Evolutionary conservation across 2,113 vertebrate species (phyloP).

Genomic region (Channa maculata): DNA sequence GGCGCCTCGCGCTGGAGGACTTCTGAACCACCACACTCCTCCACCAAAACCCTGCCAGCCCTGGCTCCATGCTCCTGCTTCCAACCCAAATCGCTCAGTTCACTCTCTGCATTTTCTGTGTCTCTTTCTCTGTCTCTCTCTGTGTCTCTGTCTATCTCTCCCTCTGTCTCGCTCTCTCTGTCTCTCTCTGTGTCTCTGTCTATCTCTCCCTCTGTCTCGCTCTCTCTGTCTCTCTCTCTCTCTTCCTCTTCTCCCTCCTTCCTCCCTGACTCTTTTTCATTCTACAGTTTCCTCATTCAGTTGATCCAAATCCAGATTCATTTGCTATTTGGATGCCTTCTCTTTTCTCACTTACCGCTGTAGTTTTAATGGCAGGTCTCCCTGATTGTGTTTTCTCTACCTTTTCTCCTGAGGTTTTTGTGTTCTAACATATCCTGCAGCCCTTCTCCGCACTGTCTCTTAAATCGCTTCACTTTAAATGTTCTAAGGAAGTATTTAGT

Average conservation of each 20-base stretch:
- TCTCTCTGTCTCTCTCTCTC: slow-evolving; percentile 6
- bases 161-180: slow-evolving; percentile 27
- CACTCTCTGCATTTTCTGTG: slow-evolving; percentile 66
- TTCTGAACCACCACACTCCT: slow-evolving; percentile 92
- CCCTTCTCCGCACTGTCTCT: slow-evolving; percentile 42
- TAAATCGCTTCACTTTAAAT: slow-evolving; percentile 77
- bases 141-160: slow-evolving; percentile 24
- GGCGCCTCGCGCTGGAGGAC: slow-evolving; percentile 91
- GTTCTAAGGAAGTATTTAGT: slow-evolving; percentile 82
- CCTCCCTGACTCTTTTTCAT: slow-evolving; percentile 48
- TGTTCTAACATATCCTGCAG: slow-evolving; percentile 46
- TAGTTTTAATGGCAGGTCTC: slow-evolving; percentile 46
- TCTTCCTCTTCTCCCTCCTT: slow-evolving; percentile 41
- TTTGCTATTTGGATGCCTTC: slow-evolving; percentile 57
- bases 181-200: slow-evolving; percentile 65
- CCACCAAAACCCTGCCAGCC: slow-evolving; percentile 85
- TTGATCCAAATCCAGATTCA: slow-evolving; percentile 63
- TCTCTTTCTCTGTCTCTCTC: slow-evolving; percentile 38
- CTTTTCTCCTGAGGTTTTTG: slow-evolving; percentile 45
- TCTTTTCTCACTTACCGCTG: slow-evolving; percentile 39
- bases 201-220: slow-evolving; percentile 37
- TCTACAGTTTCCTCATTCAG: slow-evolving; percentile 60
- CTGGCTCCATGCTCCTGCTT: slow-evolving; percentile 76
- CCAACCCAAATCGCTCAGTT: slow-evolving; percentile 80
- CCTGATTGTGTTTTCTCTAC: slow-evolving; percentile 52